phyloP scores from a whole-genome alignment of 2,113 vertebrate genomes.

The Gopherus flavomarginatus region DNA sequence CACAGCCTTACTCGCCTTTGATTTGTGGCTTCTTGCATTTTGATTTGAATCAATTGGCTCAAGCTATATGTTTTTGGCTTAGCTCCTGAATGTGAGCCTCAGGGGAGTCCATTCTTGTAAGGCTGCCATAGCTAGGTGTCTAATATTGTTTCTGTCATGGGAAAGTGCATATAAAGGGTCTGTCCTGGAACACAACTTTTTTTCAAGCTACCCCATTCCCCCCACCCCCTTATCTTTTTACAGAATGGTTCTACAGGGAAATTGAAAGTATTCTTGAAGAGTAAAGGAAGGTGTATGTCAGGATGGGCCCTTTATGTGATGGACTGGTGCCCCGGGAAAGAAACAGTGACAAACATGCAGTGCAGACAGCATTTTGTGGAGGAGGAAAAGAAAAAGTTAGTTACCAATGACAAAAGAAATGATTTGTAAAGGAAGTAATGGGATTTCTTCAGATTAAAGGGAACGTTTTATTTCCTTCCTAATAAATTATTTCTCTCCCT shows the following conservation, averaged over 20 bases:
- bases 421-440: slow-evolving; percentile 62
- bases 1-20: background rate
- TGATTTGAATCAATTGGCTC: background rate
- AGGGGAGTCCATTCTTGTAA: background rate
- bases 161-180: fast-evolving
- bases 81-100: background rate
- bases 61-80: background rate
- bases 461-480: slow-evolving; percentile 63
- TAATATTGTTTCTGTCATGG: fast-evolving
- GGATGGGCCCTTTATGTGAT: background rate
- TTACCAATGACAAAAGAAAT: slow-evolving; percentile 23
- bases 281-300: background rate
- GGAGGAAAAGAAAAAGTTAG: slow-evolving; percentile 33
- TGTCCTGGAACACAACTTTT: fast-evolving
- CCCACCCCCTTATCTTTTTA: background rate
- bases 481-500: slow-evolving; percentile 69
- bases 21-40: background rate
- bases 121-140: background rate
- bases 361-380: background rate
- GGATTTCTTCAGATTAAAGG: slow-evolving; percentile 40
- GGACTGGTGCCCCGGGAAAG: slow-evolving; percentile 18
- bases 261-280: background rate
- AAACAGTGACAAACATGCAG: background rate
- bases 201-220: background rate
- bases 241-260: background rate